Evolutionary conservation across 2,888 invertebrate species (phyloP).

Genomic region (Limulus polyphemus): DNA sequence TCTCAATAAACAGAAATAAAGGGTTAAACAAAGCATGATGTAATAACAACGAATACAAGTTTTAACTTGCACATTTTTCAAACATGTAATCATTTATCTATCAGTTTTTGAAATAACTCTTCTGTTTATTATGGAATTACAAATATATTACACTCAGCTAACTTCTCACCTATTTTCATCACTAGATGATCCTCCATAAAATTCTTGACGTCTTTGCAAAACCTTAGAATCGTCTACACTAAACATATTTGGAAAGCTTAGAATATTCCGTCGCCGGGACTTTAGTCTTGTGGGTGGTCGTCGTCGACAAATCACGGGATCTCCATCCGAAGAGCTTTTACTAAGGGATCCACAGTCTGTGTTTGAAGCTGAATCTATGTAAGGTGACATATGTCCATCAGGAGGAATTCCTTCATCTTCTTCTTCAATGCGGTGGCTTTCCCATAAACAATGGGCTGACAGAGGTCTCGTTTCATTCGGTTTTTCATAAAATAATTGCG

Average conservation of each 20-base stretch:
- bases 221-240: conserved; percentile 49
- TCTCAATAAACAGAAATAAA: background rate
- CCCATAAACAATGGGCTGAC: background rate
- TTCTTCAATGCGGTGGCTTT: conserved; percentile 10
- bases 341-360: conserved; percentile 34
- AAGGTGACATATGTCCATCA: conserved; percentile 13
- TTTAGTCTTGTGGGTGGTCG: conserved; percentile 35
- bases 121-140: too few relatives aligned
- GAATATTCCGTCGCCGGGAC: conserved; percentile 35
- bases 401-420: conserved; percentile 16
- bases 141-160: too few relatives aligned
- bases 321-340: conserved; percentile 35
- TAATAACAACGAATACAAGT: background rate
- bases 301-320: conserved; percentile 28
- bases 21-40: background rate
- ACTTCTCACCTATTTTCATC: conserved; percentile 24
- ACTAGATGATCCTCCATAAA: conserved; percentile 26
- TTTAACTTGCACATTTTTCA: background rate
- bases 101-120: too few relatives aligned
- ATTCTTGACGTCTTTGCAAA: conserved; percentile 39
- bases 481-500: too few relatives aligned
- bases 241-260: conserved; percentile 46
- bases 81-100: background rate
- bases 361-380: conserved; percentile 15
- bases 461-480: too few relatives aligned